A percentile compares a stretch with the other conserved stretches of the same genome.
Conservation (phyloP, 53 echinoderm and acorn worm genomes). For the Echinometra lucunter region DNA sequence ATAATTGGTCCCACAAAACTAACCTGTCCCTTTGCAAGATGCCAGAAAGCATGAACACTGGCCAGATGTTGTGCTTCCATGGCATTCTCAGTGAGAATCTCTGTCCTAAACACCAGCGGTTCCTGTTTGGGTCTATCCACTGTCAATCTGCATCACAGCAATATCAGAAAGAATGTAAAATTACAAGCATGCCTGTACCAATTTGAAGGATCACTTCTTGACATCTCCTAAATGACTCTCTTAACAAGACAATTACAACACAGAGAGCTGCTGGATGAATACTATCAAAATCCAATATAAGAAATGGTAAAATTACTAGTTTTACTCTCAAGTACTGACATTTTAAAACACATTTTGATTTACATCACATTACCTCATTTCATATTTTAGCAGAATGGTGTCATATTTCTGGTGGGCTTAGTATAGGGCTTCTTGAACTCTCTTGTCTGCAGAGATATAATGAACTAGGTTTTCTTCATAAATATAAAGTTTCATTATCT, state of each 20-base stretch:
- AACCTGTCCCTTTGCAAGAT: conserved; percentile 81
- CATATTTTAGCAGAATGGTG: not conserved
- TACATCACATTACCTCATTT: not conserved
- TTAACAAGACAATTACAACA: not conserved
- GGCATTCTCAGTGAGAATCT: conserved; percentile 86
- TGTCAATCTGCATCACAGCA: conserved; percentile 68
- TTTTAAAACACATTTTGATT: not conserved
- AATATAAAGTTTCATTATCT: not conserved
- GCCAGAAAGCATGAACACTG: conserved; percentile 91
- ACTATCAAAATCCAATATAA: not conserved
- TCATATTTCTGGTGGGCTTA: too few species aligned
- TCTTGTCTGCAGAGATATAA: too few species aligned
- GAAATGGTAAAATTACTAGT: not conserved
- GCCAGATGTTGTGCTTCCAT: conserved; percentile 96
- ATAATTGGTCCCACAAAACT: not conserved
- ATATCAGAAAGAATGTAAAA: not conserved
- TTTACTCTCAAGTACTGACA: not conserved
- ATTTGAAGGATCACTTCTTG: not conserved
- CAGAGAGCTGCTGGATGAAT: not conserved
- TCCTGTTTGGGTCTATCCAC: conserved; percentile 82
- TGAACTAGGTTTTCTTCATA: too few species aligned
- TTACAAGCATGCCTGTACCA: not conserved
- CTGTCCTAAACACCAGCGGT: conserved; percentile 81
- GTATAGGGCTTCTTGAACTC: too few species aligned
- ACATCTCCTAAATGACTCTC: too few species aligned